phyloP scores from a whole-genome alignment of 1,140 invertebrate species.

The Drosophila persimilis region DNA sequence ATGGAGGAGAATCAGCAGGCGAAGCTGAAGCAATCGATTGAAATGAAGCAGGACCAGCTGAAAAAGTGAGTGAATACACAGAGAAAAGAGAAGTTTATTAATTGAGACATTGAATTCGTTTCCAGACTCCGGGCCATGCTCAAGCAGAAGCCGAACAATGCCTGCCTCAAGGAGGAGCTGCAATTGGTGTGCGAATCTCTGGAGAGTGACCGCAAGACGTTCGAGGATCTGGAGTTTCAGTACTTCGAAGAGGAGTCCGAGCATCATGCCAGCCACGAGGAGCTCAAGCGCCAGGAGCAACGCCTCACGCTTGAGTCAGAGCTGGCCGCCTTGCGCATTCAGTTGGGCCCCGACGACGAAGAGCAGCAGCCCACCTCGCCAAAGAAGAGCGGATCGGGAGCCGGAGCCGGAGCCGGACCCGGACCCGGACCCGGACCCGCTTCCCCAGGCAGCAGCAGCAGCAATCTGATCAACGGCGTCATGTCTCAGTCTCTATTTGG shows the following conservation, averaged over 20 bases:
- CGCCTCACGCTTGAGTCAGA: constrained; percentile 84
- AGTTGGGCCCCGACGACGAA: constrained; percentile 55
- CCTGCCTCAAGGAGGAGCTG: constrained; percentile 85
- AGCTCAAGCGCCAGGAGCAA: constrained; percentile 90
- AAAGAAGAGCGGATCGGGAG: constrained; percentile 2
- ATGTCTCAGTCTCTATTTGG: constrained; percentile 82
- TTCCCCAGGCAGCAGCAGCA: constrained; percentile 2
- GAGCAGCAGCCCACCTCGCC: constrained; percentile 28
- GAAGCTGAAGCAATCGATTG: constrained; percentile 81
- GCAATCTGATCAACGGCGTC: constrained; percentile 67
- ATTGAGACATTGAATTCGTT: constrained; percentile 13
- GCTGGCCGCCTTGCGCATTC: constrained; percentile 57
- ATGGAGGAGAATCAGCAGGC: constrained; percentile 83
- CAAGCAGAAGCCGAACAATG: constrained; percentile 83
- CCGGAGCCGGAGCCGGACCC: too few species aligned
- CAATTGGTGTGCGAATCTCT: constrained; percentile 87
- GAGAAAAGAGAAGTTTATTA: too few species aligned
- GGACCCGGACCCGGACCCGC: too few species aligned
- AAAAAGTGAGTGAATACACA: constrained; percentile 55
- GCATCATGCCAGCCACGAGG: constrained; percentile 91
- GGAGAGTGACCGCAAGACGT: constrained; percentile 90
- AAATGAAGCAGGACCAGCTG: constrained; percentile 80
- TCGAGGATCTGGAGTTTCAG: constrained; percentile 96
- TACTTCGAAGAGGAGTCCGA: constrained; percentile 95
- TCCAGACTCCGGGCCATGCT: constrained; percentile 84